Percentiles rank a stretch among this genome's conserved stretches.
Conservation (phyloP, 2,797 vertebrate genomes). For the Chrysocyon brachyurus region DNA sequence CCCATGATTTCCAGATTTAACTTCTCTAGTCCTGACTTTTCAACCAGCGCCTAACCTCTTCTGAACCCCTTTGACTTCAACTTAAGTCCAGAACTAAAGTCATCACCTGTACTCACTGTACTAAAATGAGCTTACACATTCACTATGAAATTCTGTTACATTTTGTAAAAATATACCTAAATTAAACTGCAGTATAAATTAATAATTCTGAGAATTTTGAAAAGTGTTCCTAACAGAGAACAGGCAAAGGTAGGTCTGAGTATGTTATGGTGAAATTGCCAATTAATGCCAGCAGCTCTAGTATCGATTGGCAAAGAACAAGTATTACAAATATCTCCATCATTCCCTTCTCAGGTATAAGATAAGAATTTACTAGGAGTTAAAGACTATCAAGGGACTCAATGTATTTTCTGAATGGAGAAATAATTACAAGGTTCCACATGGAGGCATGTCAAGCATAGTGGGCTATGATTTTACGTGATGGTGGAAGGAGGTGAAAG, state of each 20-base stretch:
- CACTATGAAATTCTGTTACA: neutral
- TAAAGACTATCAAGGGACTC: neutral
- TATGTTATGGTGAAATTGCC: neutral
- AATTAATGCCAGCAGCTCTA: neutral
- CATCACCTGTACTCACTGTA: neutral
- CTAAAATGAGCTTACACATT: neutral
- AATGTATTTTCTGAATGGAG: neutral
- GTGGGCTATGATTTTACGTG: neutral
- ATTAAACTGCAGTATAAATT: neutral
- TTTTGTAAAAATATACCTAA: neutral
- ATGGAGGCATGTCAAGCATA: neutral
- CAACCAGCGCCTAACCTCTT: neutral
- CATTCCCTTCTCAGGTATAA: neutral
- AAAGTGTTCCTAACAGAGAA: neutral
- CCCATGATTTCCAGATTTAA: neutral
- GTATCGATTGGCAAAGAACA: neutral
- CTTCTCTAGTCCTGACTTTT: neutral
- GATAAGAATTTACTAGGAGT: neutral
- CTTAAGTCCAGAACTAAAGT: neutral
- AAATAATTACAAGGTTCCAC: neutral
- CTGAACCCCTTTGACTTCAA: constrained; percentile 1
- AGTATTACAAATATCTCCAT: neutral
- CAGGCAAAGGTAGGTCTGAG: neutral
- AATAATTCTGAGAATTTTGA: neutral
- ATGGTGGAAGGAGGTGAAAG: neutral